Percentiles rank a stretch among this genome's conserved stretches.
These are phyloP conservation scores for Anser brachyrhynchus DNA, from an alignment of 2,113 vertebrate species.

Conservation along the genomic window DNA sequence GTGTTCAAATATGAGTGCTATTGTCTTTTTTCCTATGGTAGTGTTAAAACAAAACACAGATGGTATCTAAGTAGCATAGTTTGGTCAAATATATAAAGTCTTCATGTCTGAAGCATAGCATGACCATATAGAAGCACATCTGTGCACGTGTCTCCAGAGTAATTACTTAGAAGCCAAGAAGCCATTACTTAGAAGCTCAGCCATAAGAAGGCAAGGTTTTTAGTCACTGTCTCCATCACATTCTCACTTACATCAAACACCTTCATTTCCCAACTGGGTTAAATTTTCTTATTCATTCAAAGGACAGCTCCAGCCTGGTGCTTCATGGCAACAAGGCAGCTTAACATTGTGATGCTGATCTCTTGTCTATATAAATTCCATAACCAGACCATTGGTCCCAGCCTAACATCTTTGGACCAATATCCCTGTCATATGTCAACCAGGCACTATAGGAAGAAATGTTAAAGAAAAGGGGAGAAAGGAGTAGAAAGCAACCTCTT, in stretches of 20 bases:
- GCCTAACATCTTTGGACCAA: not conserved
- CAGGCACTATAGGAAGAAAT: not conserved
- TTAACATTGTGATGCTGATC: not conserved
- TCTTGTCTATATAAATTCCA: not conserved
- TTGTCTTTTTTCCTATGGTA: not conserved
- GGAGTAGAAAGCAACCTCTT: not conserved
- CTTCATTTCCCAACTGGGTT: not conserved
- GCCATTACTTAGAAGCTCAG: not conserved
- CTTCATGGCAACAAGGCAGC: not conserved
- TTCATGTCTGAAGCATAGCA: not conserved
- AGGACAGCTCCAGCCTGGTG: not conserved
- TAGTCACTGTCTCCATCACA: not conserved
- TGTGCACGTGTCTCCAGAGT: not conserved
- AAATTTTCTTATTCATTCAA: not conserved
- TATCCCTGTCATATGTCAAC: not conserved
- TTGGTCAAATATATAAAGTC: not conserved
- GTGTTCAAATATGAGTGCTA: not conserved
- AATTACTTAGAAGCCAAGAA: not conserved
- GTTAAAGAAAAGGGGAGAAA: not conserved
- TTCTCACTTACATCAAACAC: not conserved
- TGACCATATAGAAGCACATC: not conserved
- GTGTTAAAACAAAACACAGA: not conserved
- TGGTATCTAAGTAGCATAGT: not conserved
- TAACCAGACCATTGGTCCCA: not conserved
- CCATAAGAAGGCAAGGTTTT: not conserved